A percentile compares a stretch with the other conserved stretches of the same genome.
phyloP scores from a whole-genome alignment of 2,113 vertebrate species.

The Carlito syrichta region DNA sequence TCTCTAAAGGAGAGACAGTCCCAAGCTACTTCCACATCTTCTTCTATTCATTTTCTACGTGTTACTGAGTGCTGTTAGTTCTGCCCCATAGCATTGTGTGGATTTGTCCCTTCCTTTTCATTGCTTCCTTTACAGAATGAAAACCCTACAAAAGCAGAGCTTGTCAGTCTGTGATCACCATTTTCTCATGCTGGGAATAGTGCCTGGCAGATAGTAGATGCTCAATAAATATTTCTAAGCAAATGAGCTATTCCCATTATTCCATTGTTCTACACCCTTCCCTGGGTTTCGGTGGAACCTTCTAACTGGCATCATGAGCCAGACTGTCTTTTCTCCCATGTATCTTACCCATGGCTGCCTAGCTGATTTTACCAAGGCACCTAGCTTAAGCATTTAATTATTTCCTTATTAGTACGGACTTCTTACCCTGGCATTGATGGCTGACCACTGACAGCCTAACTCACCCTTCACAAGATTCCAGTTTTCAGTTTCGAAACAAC shows the following conservation, averaged over 20 bases:
- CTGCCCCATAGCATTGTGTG: too few species aligned
- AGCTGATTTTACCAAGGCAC: background rate
- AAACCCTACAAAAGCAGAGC: background rate
- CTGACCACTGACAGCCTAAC: background rate
- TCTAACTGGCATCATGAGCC: background rate
- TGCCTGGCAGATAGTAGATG: background rate
- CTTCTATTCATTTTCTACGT: background rate
- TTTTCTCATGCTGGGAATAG: background rate
- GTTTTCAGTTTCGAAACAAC: background rate
- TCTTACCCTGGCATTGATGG: background rate
- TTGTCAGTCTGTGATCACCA: background rate
- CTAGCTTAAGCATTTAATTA: background rate
- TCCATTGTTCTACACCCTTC: background rate
- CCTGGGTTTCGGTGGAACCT: background rate
- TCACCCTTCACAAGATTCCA: background rate
- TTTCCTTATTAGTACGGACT: background rate
- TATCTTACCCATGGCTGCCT: background rate
- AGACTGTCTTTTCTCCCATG: background rate
- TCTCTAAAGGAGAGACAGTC: background rate
- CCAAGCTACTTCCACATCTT: background rate
- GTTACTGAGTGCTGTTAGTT: background rate
- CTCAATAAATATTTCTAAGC: constrained; percentile 19
- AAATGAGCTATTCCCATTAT: background rate
- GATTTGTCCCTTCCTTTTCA: background rate
- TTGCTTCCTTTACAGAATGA: background rate